Evolutionary conservation across 1,140 invertebrate species (phyloP).

Genomic region (Muscidifurax raptorellus): DNA sequence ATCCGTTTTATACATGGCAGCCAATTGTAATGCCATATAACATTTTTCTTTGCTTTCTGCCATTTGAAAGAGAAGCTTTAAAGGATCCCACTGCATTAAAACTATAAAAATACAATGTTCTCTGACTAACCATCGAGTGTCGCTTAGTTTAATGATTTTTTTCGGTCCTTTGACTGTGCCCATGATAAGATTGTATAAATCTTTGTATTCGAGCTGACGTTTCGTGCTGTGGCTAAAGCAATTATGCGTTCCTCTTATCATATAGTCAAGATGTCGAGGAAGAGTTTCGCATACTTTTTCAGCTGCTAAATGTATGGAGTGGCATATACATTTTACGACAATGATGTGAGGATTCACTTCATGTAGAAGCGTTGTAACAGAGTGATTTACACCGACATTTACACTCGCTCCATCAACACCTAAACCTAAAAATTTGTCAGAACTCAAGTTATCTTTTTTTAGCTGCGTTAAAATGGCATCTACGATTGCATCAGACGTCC

Average conservation of each 20-base stretch:
- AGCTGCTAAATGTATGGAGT: neutral
- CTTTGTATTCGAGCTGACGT: neutral
- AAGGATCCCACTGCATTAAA: neutral
- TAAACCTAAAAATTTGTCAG: neutral
- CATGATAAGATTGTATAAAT: neutral
- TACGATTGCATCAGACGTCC: neutral
- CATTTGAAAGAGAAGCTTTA: conserved; percentile 33
- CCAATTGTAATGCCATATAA: neutral
- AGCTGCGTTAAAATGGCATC: neutral
- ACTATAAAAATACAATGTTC: neutral
- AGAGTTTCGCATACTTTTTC: neutral
- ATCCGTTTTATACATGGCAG: neutral
- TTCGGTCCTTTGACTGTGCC: neutral
- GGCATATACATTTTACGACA: conserved; percentile 4
- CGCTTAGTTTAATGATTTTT: neutral
- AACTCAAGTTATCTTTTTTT: neutral
- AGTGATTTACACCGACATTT: neutral
- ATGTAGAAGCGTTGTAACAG: neutral
- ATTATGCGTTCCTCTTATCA: neutral
- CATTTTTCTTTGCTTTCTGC: conserved; percentile 26
- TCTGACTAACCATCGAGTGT: neutral
- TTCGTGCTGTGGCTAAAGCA: neutral
- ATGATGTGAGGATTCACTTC: neutral
- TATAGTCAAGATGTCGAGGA: neutral
- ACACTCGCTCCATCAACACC: neutral